These are phyloP conservation scores for Phrynosoma blainvillii DNA, from an alignment of 2,113 vertebrate genomes.

Conservation along the genomic window DNA sequence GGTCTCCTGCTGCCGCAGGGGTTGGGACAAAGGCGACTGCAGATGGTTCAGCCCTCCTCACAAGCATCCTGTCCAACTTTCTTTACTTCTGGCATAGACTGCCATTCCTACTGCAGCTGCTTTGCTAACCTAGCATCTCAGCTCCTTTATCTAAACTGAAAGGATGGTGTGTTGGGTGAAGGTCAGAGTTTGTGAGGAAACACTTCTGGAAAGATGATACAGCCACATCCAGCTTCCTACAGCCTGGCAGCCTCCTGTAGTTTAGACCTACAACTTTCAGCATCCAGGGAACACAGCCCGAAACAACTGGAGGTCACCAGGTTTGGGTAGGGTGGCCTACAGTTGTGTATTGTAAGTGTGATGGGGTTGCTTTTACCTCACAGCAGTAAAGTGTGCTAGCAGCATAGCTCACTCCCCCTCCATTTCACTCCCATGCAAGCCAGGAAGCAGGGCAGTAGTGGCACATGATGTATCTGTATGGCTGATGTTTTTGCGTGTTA, in stretches of 20 bases:
- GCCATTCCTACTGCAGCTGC: background rate
- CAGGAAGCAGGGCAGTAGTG: background rate
- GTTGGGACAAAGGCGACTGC: background rate
- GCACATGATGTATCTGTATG: no score
- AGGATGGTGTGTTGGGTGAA: no score
- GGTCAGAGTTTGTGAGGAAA: no score
- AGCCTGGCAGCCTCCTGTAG: no score
- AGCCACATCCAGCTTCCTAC: no score
- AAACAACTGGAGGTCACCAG: no score
- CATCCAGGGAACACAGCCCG: no score
- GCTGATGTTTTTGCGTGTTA: background rate
- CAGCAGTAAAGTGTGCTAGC: background rate
- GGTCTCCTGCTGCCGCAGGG: background rate
- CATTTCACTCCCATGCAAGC: background rate
- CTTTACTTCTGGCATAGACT: background rate
- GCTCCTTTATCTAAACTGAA: background rate
- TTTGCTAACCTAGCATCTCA: background rate
- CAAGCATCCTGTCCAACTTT: background rate
- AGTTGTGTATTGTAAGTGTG: no score
- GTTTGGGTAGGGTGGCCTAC: no score
- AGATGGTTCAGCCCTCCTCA: no score
- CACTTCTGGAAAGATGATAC: no score
- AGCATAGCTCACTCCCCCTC: background rate
- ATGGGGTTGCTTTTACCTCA: background rate
- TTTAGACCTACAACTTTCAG: no score